Evolutionary conservation across 2,113 vertebrate genomes (phyloP).

Genomic region (Taurulus bubalis): DNA sequence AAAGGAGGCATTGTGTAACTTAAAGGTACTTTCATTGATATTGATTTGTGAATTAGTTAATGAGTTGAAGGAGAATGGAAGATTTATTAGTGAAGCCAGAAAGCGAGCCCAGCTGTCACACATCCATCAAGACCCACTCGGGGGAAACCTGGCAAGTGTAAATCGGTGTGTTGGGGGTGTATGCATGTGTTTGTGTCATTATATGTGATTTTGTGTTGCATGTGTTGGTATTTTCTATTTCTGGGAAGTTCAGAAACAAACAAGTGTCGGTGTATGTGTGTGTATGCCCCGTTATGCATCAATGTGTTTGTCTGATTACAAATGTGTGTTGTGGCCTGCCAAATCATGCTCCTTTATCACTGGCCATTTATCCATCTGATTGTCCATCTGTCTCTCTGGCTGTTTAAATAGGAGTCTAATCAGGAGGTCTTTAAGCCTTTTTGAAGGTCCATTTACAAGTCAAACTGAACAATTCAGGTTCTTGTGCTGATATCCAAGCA

Average conservation of each 20-base stretch:
- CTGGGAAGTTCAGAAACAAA: constrained; percentile 6
- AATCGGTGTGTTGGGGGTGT: not conserved
- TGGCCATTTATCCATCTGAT: constrained; percentile 41
- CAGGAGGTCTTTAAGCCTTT: constrained; percentile 24
- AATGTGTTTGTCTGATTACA: constrained; percentile 21
- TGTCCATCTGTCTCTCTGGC: constrained; percentile 36
- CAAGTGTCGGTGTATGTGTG: not conserved
- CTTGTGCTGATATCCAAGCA: not conserved
- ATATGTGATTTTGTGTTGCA: not conserved
- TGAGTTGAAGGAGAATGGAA: constrained; percentile 59
- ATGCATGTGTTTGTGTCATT: not conserved
- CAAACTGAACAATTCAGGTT: not conserved
- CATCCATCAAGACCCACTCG: constrained; percentile 42
- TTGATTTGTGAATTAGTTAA: constrained; percentile 78
- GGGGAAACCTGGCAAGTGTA: constrained; percentile 6
- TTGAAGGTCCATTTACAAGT: constrained; percentile 9
- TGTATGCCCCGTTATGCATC: not conserved
- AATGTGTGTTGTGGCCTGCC: constrained; percentile 28
- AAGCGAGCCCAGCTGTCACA: constrained; percentile 39
- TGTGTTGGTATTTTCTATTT: not conserved
- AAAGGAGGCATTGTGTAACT: constrained; percentile 11
- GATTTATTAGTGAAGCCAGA: constrained; percentile 56
- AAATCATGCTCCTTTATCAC: constrained; percentile 41
- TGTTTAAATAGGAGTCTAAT: constrained; percentile 14
- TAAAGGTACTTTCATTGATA: constrained; percentile 56